Evolutionary conservation across 2,888 invertebrate species (phyloP).

Genomic region (Selenia dentaria): DNA sequence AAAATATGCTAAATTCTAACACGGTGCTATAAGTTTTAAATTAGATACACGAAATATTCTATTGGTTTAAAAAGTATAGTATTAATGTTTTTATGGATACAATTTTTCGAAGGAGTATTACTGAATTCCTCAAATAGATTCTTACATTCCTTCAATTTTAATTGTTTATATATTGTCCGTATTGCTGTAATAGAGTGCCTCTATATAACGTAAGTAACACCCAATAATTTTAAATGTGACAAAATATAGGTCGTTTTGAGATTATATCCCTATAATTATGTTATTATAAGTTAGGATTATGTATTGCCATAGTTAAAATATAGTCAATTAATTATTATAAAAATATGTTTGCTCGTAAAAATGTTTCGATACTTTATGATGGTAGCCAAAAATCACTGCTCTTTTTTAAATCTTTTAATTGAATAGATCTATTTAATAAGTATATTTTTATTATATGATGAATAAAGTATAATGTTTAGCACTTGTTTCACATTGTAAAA

Average conservation of each 20-base stretch:
- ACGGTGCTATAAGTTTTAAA: constrained; percentile 19
- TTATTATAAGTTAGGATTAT: constrained; percentile 1
- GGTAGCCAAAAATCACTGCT: background rate
- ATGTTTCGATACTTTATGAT: constrained; percentile 12
- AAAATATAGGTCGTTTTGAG: constrained; percentile 7
- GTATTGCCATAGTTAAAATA: constrained; percentile 1
- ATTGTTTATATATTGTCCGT: background rate
- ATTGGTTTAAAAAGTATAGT: no score
- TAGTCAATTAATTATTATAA: constrained; percentile 6
- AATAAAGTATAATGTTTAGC: constrained; percentile 14
- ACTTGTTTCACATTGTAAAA: background rate
- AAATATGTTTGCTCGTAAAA: constrained; percentile 1
- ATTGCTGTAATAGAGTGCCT: constrained; percentile 5
- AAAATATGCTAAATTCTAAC: constrained; percentile 17
- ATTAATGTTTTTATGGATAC: no score
- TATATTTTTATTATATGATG: constrained; percentile 15
- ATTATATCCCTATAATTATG: constrained; percentile 1
- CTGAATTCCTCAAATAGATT: no score
- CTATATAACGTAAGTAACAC: background rate
- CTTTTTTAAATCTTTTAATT: background rate
- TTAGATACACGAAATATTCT: no score
- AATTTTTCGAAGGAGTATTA: no score
- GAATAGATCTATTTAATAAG: constrained; percentile 10
- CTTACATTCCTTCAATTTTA: constrained; percentile 23
- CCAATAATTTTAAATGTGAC: background rate